Conservation (phyloP, 2,797 vertebrate species). For the Ispidina picta region DNA sequence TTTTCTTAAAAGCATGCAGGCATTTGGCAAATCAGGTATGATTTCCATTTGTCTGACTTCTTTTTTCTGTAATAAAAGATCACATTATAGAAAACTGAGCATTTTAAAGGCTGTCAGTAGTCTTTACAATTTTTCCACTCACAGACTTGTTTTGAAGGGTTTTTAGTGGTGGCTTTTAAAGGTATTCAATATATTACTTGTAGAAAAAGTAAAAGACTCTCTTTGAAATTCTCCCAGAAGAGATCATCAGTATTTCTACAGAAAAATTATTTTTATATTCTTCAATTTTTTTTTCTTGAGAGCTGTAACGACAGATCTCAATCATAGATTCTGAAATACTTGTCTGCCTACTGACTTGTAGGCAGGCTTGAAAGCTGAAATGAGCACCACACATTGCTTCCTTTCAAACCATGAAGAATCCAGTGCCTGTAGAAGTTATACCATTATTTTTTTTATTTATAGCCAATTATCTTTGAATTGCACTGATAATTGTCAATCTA, state of each 20-base stretch:
- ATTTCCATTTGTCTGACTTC: background rate
- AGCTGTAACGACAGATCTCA: conserved; percentile 1
- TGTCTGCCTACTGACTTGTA: conserved; percentile 43
- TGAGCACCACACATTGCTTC: background rate
- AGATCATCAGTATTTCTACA: background rate
- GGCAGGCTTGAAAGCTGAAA: conserved; percentile 44
- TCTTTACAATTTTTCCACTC: background rate
- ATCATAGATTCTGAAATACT: background rate
- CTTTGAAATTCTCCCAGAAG: background rate
- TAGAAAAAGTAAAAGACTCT: background rate
- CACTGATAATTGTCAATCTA: background rate
- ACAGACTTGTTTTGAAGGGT: background rate
- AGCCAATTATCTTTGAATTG: background rate
- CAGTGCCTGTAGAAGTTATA: background rate
- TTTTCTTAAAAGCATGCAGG: background rate
- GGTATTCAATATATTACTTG: background rate
- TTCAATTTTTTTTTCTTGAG: background rate
- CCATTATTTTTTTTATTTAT: background rate
- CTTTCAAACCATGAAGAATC: background rate
- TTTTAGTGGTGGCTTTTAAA: background rate
- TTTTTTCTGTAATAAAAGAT: background rate
- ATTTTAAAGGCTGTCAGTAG: background rate
- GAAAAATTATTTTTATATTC: conserved; percentile 30
- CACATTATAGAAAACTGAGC: background rate
- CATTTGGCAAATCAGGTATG: background rate